A percentile compares a stretch with the other conserved stretches of the same genome.
Conservation (phyloP, 2,888 invertebrate genomes). For the Epinotia brunnichana region DNA sequence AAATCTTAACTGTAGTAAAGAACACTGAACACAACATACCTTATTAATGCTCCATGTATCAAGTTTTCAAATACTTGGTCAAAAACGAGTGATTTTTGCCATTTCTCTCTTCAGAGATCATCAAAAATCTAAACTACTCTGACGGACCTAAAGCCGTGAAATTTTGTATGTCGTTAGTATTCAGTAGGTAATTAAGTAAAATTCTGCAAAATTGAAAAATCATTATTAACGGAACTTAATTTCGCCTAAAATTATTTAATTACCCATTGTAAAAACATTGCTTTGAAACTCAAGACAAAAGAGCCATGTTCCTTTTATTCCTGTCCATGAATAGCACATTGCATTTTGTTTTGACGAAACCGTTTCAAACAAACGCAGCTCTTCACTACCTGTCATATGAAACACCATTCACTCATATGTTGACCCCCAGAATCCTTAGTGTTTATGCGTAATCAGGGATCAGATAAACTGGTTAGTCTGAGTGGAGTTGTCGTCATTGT, state of each 20-base stretch:
- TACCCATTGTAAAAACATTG: neutral
- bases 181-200: too few species aligned
- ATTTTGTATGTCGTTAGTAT: too few species aligned
- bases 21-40: too few species aligned
- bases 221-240: neutral
- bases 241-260: too few species aligned
- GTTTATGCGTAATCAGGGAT: neutral
- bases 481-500: neutral
- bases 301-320: neutral
- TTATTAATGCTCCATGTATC: too few species aligned
- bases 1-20: too few species aligned
- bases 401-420: neutral
- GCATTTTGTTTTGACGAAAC: constrained; percentile 16
- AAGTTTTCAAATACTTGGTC: too few species aligned
- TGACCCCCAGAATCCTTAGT: neutral
- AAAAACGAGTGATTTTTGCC: too few species aligned
- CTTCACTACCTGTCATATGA: neutral
- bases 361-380: neutral
- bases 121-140: too few species aligned
- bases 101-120: too few species aligned
- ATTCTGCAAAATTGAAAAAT: too few species aligned
- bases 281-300: neutral
- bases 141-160: too few species aligned
- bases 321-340: neutral
- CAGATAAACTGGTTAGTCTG: neutral